Evolutionary conservation across 1,140 invertebrate genomes (phyloP).

Genomic region (Belonocnema kinseyi): DNA sequence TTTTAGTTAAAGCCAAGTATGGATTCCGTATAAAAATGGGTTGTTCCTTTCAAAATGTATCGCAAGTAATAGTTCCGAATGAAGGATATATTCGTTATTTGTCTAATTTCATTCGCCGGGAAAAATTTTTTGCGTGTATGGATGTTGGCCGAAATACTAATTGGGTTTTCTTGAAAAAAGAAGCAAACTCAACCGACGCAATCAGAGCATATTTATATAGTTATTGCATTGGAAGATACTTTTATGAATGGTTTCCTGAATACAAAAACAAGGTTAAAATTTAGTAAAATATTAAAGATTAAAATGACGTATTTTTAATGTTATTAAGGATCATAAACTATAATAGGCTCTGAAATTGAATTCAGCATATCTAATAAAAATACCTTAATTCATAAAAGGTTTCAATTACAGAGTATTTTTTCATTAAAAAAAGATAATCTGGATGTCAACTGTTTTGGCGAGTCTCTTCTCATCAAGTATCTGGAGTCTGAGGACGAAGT

Average conservation of each 20-base stretch:
- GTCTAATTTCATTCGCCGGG: conserved; percentile 65
- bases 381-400: too few relatives aligned
- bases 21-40: conserved; percentile 76
- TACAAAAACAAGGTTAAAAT: not conserved
- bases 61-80: conserved; percentile 63
- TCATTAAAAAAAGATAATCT: not conserved
- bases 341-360: conserved; percentile 13
- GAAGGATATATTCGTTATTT: conserved; percentile 51
- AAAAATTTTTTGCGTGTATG: conserved; percentile 75
- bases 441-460: not conserved
- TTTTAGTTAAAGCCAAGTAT: conserved; percentile 73
- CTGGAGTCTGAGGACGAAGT: too few relatives aligned
- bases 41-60: conserved; percentile 73
- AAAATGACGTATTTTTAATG: too few relatives aligned
- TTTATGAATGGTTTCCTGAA: conserved; percentile 64
- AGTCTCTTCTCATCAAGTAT: too few relatives aligned
- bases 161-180: conserved; percentile 72
- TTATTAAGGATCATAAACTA: too few relatives aligned
- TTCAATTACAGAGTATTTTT: too few relatives aligned
- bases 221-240: conserved; percentile 64
- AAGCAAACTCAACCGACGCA: conserved; percentile 67
- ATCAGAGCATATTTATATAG: conserved; percentile 75
- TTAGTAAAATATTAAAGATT: too few relatives aligned
- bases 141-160: conserved; percentile 69
- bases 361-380: too few relatives aligned